Evolutionary conservation across 92 coral and sea anemone genomes (phyloP), one percentile per base, ranked within the genome.

Genomic region (Actinostola sp.): DNA sequence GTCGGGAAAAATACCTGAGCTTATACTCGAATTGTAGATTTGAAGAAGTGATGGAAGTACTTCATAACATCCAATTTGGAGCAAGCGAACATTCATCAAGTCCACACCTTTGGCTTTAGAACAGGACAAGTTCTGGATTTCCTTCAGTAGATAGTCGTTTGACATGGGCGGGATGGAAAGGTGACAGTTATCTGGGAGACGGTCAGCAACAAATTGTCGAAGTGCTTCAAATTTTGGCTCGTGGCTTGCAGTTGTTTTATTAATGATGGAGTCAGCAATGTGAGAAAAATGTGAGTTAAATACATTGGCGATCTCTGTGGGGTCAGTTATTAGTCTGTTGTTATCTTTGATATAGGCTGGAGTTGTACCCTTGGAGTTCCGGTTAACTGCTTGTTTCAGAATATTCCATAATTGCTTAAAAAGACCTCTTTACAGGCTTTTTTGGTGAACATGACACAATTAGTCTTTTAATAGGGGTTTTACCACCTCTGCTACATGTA

Each of bases 11-110:
- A 15, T 1, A 3, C 82, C 82, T 17, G 42, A 43, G 1, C n/a
- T 16, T 62, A 65, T 76, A 66, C 82, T 52, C 23, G 58, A 30
- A 54, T 64, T 30, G 61, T 65, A 52, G 60, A 76, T 45, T 51
- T 48, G n/a, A 32, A 54, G 46, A 19, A 65, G 63, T 43, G 82
- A 38, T 20, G 21, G 67, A 39, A 62, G 29, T 27, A 43, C 31
- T 28, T 75, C 32, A 4, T 16, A 46, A 19, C 48, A 20, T 31
- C 56, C 66, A 56, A 31, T 8, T 58, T 72, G 27, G 4, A 41
- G 67, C 1, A 72, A 56, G 28, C 45, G 24, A 54, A 58, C 65
- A 28, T 72, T 72, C 42, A 62, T 33, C 21, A 57, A 44, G 62
- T 76, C 82, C n/a, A n/a, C n/a, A n/a, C 42, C 42, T 36, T 36